Conservation (phyloP, 2,888 invertebrate species). For the Rosalia funebris region DNA sequence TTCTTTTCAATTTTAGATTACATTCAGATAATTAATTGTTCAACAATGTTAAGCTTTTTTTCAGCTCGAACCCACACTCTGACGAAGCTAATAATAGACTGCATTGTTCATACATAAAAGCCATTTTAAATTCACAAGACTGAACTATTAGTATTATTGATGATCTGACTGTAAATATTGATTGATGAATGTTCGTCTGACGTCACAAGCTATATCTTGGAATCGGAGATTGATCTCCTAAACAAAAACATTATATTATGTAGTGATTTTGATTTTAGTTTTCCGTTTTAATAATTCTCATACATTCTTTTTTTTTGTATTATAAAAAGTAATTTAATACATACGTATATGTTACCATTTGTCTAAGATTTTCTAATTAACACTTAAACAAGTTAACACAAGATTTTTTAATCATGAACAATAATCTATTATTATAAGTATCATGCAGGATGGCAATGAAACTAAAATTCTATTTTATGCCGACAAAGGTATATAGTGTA, state of each 20-base stretch:
- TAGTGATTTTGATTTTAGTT: too few relatives aligned
- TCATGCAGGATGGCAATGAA: too few relatives aligned
- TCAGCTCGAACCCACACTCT: slow-evolving; percentile 51
- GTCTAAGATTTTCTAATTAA: too few relatives aligned
- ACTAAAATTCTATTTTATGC: too few relatives aligned
- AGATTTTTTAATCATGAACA: too few relatives aligned
- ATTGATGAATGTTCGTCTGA: slow-evolving; percentile 60
- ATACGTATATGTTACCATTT: too few relatives aligned
- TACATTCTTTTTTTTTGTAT: too few relatives aligned
- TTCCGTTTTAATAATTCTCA: too few relatives aligned
- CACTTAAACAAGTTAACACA: too few relatives aligned
- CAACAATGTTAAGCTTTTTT: slow-evolving; percentile 50
- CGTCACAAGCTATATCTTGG: slow-evolving; percentile 46
- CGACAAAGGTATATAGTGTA: too few relatives aligned
- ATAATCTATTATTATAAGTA: too few relatives aligned
- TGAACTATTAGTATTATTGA: slow-evolving; percentile 63
- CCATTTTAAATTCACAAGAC: slow-evolving; percentile 62
- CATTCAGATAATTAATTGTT: slow-evolving; percentile 55
- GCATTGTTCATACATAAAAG: slow-evolving; percentile 62
- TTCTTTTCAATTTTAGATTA: slow-evolving; percentile 54
- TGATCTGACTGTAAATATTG: slow-evolving; percentile 60
- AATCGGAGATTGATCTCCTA: slow-evolving; percentile 25
- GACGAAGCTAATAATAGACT: slow-evolving; percentile 55
- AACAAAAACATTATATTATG: slow-evolving; percentile 4
- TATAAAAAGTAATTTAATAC: too few relatives aligned